Percentiles rank a stretch among this genome's conserved stretches.
phyloP scores from a whole-genome alignment of 2,113 vertebrate genomes.

The Pseudolaguvia tuberculata region DNA sequence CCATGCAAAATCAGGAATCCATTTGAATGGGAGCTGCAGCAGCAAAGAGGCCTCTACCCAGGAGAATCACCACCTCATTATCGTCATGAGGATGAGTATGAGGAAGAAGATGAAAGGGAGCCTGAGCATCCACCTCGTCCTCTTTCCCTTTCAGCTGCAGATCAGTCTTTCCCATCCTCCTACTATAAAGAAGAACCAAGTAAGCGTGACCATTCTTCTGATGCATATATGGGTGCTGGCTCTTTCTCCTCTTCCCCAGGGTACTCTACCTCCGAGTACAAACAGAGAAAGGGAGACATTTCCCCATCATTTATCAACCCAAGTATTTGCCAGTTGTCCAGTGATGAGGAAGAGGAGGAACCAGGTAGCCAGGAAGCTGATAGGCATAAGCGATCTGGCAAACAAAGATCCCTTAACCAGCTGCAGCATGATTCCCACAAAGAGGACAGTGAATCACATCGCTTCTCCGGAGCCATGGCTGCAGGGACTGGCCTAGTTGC shows the following conservation, averaged over 20 bases:
- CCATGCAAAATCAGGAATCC: slow-evolving; percentile 56
- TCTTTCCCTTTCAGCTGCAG: slow-evolving; percentile 75
- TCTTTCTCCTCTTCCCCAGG: slow-evolving; percentile 64
- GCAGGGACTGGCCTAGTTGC: slow-evolving; percentile 59
- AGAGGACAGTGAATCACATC: slow-evolving; percentile 56
- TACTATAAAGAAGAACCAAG: slow-evolving; percentile 64
- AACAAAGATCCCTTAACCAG: slow-evolving; percentile 71
- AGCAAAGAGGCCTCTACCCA: slow-evolving; percentile 64
- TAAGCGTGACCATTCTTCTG: slow-evolving; percentile 62
- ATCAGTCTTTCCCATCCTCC: slow-evolving; percentile 69
- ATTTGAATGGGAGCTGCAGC: slow-evolving; percentile 65
- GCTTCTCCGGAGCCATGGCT: slow-evolving; percentile 56
- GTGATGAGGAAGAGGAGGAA: slow-evolving; percentile 80
- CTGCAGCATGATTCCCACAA: slow-evolving; percentile 69
- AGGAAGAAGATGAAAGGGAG: slow-evolving; percentile 71
- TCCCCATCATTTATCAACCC: slow-evolving; percentile 96
- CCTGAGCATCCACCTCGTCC: slow-evolving; percentile 75
- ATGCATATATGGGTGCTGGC: slow-evolving; percentile 59
- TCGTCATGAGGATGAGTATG: slow-evolving; percentile 68
- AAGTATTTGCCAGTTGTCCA: slow-evolving; percentile 75
- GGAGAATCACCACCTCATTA: slow-evolving; percentile 70
- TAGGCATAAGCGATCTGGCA: slow-evolving; percentile 68
- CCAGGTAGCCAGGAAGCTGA: slow-evolving; percentile 67
- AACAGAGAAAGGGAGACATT: slow-evolving; percentile 80
- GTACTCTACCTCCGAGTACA: slow-evolving; percentile 73